Conservation (phyloP, 2,888 invertebrate genomes). For the Caenorhabditis becei region DNA sequence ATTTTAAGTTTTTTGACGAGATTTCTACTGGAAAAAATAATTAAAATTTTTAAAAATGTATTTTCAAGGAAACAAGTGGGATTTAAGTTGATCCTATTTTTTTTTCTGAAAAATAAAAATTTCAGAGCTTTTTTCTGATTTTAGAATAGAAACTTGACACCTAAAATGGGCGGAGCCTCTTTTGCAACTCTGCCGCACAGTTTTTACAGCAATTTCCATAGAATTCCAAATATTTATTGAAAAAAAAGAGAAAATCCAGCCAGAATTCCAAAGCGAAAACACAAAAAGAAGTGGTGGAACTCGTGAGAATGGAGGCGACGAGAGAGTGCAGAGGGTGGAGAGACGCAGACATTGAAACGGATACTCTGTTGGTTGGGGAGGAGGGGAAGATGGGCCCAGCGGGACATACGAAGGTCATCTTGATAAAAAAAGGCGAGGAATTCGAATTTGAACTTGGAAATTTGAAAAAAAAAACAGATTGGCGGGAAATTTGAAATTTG, state of each 20-base stretch:
- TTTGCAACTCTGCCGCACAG: neutral
- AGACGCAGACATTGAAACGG: conserved; percentile 10
- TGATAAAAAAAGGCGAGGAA: neutral
- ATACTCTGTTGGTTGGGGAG: neutral
- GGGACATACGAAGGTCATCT: neutral
- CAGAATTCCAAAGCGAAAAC: neutral
- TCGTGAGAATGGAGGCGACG: too few species aligned
- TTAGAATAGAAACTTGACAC: neutral
- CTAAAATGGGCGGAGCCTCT: neutral
- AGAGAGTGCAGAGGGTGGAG: neutral
- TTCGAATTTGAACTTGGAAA: neutral
- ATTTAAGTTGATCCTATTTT: too few species aligned
- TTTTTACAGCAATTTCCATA: neutral
- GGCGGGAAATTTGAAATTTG: neutral
- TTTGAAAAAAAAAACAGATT: neutral
- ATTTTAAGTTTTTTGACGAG: neutral
- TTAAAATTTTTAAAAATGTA: too few species aligned
- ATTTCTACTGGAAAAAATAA: neutral
- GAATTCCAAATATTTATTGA: neutral
- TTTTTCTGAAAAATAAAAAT: too few species aligned
- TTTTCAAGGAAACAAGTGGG: too few species aligned
- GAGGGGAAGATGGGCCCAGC: neutral
- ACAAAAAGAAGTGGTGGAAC: neutral
- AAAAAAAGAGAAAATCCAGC: too few species aligned
- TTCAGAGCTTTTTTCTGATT: too few species aligned